phyloP scores from a whole-genome alignment of 2,113 vertebrate genomes.

The Sinosuthora webbiana region DNA sequence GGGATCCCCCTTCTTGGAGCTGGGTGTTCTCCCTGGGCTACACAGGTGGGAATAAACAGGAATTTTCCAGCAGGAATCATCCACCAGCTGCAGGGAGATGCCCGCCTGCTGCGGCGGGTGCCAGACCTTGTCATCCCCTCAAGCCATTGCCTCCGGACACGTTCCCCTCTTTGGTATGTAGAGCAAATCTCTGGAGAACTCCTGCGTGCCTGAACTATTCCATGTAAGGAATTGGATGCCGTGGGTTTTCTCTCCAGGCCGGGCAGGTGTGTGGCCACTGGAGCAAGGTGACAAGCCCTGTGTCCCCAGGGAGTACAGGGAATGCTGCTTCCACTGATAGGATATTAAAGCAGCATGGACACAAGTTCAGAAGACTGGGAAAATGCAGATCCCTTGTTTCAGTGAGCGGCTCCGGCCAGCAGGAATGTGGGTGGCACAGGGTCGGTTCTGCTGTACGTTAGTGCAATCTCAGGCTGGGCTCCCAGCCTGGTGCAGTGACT shows the following conservation, averaged over 20 bases:
- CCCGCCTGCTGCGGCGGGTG: accelerated
- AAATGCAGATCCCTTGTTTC: constrained; percentile 22
- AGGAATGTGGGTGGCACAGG: constrained; percentile 49
- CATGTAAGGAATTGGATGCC: not conserved
- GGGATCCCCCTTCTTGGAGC: not conserved
- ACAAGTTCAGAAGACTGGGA: not conserved
- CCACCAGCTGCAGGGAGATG: not conserved
- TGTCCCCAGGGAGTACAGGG: not conserved
- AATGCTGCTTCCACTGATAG: not conserved
- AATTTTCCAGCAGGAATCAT: not conserved
- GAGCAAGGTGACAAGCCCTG: not conserved
- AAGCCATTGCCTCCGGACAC: not conserved
- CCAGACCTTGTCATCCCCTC: not conserved
- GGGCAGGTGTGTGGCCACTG: not conserved
- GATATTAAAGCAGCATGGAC: constrained; percentile 9
- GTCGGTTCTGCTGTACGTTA: constrained; percentile 69
- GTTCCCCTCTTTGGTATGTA: constrained; percentile 59
- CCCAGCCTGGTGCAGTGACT: constrained; percentile 22
- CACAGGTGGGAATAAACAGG: not conserved
- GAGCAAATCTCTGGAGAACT: constrained; percentile 31
- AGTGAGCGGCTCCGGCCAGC: constrained; percentile 54
- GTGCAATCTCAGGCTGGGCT: constrained; percentile 82
- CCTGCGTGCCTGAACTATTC: not conserved
- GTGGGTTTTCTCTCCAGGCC: not conserved
- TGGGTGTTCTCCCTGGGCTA: not conserved